Evolutionary conservation across 2,113 vertebrate species (phyloP).

Genomic region (Dicentrarchus labrax): DNA sequence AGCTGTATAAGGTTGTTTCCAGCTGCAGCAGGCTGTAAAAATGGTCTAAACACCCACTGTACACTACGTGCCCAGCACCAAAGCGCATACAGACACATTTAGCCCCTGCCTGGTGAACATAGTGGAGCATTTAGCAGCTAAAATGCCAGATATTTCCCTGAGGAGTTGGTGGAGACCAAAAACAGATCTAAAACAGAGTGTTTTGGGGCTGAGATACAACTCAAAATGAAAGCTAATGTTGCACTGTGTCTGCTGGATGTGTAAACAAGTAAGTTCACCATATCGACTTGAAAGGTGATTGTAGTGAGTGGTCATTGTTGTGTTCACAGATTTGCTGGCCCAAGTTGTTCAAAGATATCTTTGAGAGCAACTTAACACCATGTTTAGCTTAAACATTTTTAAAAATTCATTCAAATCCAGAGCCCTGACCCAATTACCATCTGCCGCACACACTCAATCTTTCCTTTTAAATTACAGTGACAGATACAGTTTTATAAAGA

Average conservation of each 20-base stretch:
- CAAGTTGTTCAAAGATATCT: too few species aligned
- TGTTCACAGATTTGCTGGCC: too few species aligned
- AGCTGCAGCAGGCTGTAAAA: background rate
- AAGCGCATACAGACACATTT: background rate
- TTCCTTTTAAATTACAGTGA: too few species aligned
- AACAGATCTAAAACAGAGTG: background rate
- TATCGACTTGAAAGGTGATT: too few species aligned
- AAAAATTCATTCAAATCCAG: background rate
- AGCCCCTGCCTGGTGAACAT: background rate
- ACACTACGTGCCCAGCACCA: background rate
- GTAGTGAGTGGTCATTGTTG: too few species aligned
- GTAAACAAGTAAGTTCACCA: too few species aligned
- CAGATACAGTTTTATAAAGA: background rate
- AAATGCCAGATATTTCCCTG: too few species aligned
- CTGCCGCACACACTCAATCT: background rate
- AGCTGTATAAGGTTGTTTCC: background rate
- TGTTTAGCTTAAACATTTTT: background rate
- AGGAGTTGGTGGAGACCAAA: background rate
- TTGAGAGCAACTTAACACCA: background rate
- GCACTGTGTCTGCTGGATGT: too few species aligned
- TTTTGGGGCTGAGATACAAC: background rate
- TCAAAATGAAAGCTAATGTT: background rate
- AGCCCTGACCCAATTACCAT: background rate
- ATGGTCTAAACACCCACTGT: background rate
- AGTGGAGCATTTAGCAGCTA: background rate